Conservation (phyloP, 1,140 invertebrate species). For the Diorhabda carinulata region DNA sequence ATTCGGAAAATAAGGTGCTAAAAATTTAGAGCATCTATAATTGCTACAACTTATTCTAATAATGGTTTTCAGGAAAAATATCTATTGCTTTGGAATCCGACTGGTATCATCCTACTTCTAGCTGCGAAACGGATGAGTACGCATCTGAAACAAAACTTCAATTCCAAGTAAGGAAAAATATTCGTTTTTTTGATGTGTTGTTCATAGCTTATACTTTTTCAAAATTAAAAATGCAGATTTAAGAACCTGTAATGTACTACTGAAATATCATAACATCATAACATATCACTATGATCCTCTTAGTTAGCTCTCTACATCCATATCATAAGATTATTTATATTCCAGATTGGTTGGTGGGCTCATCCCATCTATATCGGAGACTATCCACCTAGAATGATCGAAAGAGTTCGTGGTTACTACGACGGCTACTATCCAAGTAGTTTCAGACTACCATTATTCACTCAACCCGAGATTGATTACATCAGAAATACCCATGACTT, state of each 20-base stretch:
- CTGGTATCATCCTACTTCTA: background rate
- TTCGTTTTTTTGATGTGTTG: background rate
- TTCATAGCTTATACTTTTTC: background rate
- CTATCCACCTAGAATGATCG: conserved; percentile 14
- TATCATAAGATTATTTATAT: background rate
- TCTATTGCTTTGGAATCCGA: background rate
- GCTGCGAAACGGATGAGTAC: background rate
- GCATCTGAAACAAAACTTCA: background rate
- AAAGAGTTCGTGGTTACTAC: background rate
- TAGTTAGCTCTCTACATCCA: background rate
- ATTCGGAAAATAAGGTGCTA: no score
- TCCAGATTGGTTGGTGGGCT: conserved; percentile 4
- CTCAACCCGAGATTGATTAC: background rate
- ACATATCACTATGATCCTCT: background rate
- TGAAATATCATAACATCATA: background rate
- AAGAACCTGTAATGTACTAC: background rate
- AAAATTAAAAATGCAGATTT: background rate
- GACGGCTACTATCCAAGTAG: background rate
- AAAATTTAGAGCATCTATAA: no score
- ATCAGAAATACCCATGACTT: conserved; percentile 13
- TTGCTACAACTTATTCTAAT: no score
- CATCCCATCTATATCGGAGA: conserved; percentile 54
- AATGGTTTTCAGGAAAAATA: background rate
- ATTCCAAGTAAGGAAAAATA: background rate
- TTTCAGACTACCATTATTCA: conserved; percentile 10